Evolutionary conservation across 2,797 vertebrate genomes (phyloP).

Genomic region (Onychomys arenicola): DNA sequence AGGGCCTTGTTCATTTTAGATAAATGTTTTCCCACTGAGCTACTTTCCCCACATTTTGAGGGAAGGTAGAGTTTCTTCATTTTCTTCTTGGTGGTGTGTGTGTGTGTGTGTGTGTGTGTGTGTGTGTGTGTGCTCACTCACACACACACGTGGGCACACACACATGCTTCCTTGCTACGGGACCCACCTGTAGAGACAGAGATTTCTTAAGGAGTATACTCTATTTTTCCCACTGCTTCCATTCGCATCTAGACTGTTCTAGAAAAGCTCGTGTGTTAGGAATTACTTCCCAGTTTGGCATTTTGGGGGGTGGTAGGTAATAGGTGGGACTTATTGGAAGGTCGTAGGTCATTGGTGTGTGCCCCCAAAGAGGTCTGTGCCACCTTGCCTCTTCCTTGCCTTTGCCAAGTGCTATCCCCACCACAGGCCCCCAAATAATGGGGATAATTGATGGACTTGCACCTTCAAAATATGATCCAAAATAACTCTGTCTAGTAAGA

Average conservation of each 20-base stretch:
- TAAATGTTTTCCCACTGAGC: neutral
- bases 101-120: neutral
- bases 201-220: neutral
- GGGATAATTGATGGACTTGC: neutral
- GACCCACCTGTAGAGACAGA: neutral
- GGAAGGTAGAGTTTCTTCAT: neutral
- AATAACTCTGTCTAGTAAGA: conserved; percentile 11
- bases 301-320: neutral
- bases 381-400: neutral
- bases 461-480: neutral
- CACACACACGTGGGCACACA: neutral
- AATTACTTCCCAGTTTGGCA: neutral
- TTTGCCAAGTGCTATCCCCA: neutral
- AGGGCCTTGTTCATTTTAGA: neutral
- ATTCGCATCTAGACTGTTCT: neutral
- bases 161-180: neutral
- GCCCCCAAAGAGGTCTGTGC: neutral
- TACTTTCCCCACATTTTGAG: neutral
- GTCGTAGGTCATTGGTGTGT: neutral
- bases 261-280: neutral
- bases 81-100: neutral
- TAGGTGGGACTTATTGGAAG: neutral
- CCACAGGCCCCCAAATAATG: neutral
- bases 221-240: neutral
- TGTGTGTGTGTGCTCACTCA: neutral